phyloP scores from a whole-genome alignment of 2,113 vertebrate species.

The Pomatorhinus ruficollis region DNA sequence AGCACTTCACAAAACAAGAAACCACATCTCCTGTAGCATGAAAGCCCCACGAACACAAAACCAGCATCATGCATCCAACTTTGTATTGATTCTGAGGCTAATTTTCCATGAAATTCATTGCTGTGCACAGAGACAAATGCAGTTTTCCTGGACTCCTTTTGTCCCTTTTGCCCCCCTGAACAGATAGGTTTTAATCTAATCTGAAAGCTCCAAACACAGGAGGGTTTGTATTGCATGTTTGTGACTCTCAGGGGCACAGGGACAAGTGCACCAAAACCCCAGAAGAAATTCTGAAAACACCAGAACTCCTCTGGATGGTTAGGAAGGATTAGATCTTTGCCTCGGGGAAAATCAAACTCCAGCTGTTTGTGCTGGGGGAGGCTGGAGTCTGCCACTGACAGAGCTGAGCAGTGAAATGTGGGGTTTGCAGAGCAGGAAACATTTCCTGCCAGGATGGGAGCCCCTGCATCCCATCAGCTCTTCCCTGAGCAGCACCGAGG shows the following conservation, averaged over 20 bases:
- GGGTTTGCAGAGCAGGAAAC: not conserved
- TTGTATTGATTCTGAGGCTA: conserved; percentile 21
- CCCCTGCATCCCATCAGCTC: not conserved
- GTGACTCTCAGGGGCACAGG: not conserved
- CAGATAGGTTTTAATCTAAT: conserved; percentile 26
- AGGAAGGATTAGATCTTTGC: not conserved
- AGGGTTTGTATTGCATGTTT: conserved; percentile 9
- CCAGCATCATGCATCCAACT: not conserved
- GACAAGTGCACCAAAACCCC: conserved; percentile 4
- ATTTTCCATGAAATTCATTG: conserved; percentile 47
- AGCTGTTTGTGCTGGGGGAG: not conserved
- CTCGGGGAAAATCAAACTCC: not conserved
- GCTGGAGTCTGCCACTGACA: not conserved
- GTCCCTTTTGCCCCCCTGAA: not conserved
- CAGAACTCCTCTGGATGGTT: not conserved
- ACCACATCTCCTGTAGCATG: not conserved
- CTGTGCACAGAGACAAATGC: not conserved
- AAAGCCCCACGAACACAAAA: not conserved
- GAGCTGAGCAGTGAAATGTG: not conserved
- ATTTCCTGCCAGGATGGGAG: not conserved
- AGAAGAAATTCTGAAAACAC: not conserved
- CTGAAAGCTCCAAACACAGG: conserved; percentile 6
- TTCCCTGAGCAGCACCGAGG: not conserved
- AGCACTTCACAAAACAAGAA: not conserved
- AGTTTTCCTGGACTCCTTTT: conserved; percentile 19